A percentile compares a stretch with the other conserved stretches of the same genome.
Evolutionary conservation across 2,797 vertebrate genomes (phyloP).

Genomic region (Leptoclinus maculatus): DNA sequence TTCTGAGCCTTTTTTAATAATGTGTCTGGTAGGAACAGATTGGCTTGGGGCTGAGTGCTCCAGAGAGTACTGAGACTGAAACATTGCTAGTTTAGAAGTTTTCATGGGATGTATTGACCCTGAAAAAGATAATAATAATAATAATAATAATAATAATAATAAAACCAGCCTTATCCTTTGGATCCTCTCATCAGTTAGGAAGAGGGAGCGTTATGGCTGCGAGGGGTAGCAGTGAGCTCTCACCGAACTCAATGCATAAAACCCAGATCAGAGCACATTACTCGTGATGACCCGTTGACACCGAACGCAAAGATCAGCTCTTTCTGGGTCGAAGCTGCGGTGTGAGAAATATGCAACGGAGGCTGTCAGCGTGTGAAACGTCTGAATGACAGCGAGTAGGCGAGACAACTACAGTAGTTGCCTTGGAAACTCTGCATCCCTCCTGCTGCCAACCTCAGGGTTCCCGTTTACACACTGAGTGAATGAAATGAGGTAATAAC

Average conservation of each 20-base stretch:
- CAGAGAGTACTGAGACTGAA: background rate
- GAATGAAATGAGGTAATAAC: slow-evolving; percentile 15
- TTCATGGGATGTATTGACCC: background rate
- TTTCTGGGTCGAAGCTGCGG: background rate
- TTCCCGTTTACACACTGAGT: slow-evolving; percentile 34
- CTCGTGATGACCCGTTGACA: background rate
- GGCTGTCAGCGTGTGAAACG: slow-evolving; percentile 25
- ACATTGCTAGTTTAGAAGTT: background rate
- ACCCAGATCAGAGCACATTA: background rate
- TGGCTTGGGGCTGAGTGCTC: background rate
- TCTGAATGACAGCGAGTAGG: slow-evolving; percentile 69
- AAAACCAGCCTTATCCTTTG: background rate
- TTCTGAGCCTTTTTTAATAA: background rate
- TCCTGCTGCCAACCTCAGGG: slow-evolving; percentile 16
- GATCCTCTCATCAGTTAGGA: background rate
- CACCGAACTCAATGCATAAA: background rate
- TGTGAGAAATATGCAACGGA: background rate
- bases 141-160: no score
- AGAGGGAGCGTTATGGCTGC: background rate
- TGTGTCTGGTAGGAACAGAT: background rate
- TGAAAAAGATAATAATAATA: background rate
- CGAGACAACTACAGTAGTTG: slow-evolving; percentile 65
- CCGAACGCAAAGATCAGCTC: background rate
- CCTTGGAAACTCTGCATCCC: slow-evolving; percentile 31
- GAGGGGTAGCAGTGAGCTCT: background rate